Evolutionary conservation across 2,797 vertebrate genomes (phyloP), one percentile per base, ranked within the genome.

Genomic region (Danio aesculapii): DNA sequence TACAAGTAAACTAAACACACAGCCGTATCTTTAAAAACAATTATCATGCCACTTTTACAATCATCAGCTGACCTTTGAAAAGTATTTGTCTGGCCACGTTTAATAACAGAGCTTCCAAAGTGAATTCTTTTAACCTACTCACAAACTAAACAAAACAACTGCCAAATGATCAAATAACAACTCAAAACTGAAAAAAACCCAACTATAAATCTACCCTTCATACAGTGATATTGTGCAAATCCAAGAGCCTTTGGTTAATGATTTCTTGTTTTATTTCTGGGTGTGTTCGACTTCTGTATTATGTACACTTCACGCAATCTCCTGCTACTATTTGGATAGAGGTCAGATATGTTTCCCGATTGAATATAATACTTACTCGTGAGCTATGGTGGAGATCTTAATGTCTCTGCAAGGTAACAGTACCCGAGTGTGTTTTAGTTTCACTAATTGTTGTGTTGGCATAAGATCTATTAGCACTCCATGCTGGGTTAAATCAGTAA

Each of bases 251-350:
- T 55, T 68, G 84, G 91, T 93, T 92, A 93, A 93, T 94, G 81
- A 92, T 94, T 93, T 75, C 86, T 90, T 72, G 69, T 69, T 91
- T 92, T 89, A 90, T 89, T 83, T 86, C 79, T 66, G 72, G 73
- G 66, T 83, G 67, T 84, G 82, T 79, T 77, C 55, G 41, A 13
- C 75, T 87, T 17, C 76, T 14, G 17, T 75, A 64, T 50, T 74
- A 73, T 53, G 55, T 79, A 75, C 41, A 62, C 50, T 44, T 49
- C 5, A 17, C 17, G 53, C 8, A 62, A 53, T 59, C 8, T 39
- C 63, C 17, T 16, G 84, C 70, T 86, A 81, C 83, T 70, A 75
- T 59, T 59, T 43, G 53, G 21, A 55, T 53, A 46, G 16, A 59
- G 17, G 12, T 61, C n/a, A 53, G 44, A n/a, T 57, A 52, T 8